Evolutionary conservation across 2,888 invertebrate species (phyloP).

Genomic region (Acrobasis suavella): DNA sequence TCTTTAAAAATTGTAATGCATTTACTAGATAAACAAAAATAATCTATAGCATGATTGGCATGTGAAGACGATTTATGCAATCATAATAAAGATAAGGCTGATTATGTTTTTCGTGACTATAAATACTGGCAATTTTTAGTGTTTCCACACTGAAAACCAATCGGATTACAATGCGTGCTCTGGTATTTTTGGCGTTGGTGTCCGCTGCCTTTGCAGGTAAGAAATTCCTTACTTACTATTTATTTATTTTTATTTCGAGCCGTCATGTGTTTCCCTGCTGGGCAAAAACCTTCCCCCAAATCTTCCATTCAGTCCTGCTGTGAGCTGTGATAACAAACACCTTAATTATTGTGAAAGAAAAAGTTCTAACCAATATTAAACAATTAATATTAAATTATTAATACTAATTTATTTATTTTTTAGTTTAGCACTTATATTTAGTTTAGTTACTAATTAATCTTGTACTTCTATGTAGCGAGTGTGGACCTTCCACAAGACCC

Average conservation of each 20-base stretch:
- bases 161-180: constrained; percentile 27
- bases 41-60: neutral
- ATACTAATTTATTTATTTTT: too few species aligned
- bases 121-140: neutral
- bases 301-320: too few species aligned
- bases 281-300: too few species aligned
- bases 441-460: neutral
- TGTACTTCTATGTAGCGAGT: neutral
- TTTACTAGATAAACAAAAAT: neutral
- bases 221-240: neutral
- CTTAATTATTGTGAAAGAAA: too few species aligned
- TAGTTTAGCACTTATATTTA: too few species aligned
- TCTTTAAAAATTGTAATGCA: too few species aligned
- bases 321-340: too few species aligned
- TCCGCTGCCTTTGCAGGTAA: constrained; percentile 32
- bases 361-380: too few species aligned
- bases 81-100: neutral
- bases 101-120: neutral
- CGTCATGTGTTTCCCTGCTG: too few species aligned
- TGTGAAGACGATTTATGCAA: neutral
- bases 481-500: neutral
- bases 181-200: constrained; percentile 34
- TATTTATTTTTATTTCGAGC: too few species aligned
- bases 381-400: too few species aligned
- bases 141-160: constrained; percentile 13